Base-by-base conservation (phyloP, 2,888 invertebrate species). In the Seira ritae region DNA sequence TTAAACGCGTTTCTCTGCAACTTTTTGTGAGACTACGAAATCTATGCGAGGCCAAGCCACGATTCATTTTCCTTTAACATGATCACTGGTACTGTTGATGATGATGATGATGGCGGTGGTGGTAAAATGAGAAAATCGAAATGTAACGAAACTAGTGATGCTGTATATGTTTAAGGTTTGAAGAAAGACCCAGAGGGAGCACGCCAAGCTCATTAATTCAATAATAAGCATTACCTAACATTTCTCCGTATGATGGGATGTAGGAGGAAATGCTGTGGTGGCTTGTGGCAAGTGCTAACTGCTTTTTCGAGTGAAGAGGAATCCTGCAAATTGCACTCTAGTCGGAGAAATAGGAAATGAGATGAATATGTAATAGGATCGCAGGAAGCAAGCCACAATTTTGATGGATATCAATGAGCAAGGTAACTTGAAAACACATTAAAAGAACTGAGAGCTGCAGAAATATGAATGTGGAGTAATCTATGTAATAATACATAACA, bases 181-280 rank as follows among this genome's bases (percentile, higher is more conserved):
- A 55, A 55, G 55, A 55, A 31, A 31, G 31, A 55, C 6, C 55
- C 17, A 55, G 15, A 55, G 55, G 55, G n/a, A 55, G 55, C 12
- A 55, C 55, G 17, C 2, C 55, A 31, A 12, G 55, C 55, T 55
- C 55, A 55, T 55, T 55, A 55, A 55, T 55, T 55, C 55, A 55
- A 55, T 55, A 55, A 55, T 55, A 55, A 55, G 55, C 55, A 55
- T 55, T 55, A 55, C 55, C 55, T 55, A 55, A 17, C 55, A 55
- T 55, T 55, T 55, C 55, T 55, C 55, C 55, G 55, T n/a, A 55
- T 55, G 55, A 55, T 31, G 31, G 31, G 2, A 31, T 55, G n/a
- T 55, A 55, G 55, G 55, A 17, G 17, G 55, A 55, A 55, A 55
- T 12, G n/a, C 55, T 55, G 55, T 17, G 55, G 55, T 55, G 55